Evolutionary conservation across 2,888 invertebrate species (phyloP).

Genomic region (Panorpa germanica): DNA sequence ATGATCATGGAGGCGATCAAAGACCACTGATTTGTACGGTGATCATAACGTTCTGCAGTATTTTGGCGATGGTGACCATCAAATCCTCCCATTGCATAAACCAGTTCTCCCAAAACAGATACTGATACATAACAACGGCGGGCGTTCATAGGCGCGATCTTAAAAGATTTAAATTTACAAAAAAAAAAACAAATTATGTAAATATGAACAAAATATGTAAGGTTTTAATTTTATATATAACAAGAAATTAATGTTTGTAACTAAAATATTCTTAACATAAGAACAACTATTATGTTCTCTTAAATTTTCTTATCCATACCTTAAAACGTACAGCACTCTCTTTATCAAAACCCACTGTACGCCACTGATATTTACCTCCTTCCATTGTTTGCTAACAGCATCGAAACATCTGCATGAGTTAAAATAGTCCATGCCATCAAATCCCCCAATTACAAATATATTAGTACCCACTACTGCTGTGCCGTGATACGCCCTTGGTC

Average conservation of each 20-base stretch:
- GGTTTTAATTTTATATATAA: conserved; percentile 4
- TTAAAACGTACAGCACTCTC: no score
- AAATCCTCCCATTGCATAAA: conserved; percentile 79
- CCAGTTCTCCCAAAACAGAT: conserved; percentile 51
- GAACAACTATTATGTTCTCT: no score
- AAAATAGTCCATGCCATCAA: conserved; percentile 73
- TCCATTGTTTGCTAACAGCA: conserved; percentile 68
- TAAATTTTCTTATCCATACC: no score
- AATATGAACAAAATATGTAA: conserved; percentile 5
- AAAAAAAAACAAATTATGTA: neutral
- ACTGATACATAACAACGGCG: conserved; percentile 77
- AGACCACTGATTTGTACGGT: conserved; percentile 73
- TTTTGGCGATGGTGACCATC: conserved; percentile 74
- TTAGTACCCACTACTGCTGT: conserved; percentile 69
- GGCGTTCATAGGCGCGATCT: conserved; percentile 76
- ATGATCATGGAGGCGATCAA: conserved; percentile 75
- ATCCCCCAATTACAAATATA: conserved; percentile 83
- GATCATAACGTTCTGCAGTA: conserved; percentile 72
- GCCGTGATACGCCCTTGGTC: conserved; percentile 86
- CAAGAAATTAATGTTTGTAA: no score
- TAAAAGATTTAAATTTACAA: conserved; percentile 6
- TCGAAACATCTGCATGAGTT: conserved; percentile 78
- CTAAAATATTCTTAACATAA: no score
- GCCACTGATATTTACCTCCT: conserved; percentile 39
- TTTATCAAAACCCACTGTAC: no score